Conservation (phyloP, 2,888 invertebrate species). For the Mechanitis messenoides region DNA sequence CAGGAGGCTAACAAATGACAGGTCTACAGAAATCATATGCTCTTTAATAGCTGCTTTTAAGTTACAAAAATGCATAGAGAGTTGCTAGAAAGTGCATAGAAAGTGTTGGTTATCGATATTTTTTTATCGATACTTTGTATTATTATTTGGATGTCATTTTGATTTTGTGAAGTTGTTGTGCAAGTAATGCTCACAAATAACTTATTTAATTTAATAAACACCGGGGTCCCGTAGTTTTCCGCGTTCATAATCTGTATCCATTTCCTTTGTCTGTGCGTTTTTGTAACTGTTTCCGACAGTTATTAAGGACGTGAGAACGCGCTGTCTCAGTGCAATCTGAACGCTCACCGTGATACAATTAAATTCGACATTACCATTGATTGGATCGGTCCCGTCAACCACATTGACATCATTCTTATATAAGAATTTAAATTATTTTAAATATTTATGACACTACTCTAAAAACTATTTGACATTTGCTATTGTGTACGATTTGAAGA, state of each 20-base stretch:
- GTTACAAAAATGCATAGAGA: constrained; percentile 6
- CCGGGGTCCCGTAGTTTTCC: constrained; percentile 51
- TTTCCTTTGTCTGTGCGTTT: constrained; percentile 70
- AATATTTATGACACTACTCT: background rate
- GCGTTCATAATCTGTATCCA: constrained; percentile 56
- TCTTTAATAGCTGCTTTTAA: constrained; percentile 20
- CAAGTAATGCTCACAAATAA: constrained; percentile 18
- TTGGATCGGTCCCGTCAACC: background rate
- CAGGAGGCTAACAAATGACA: constrained; percentile 46
- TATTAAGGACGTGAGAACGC: constrained; percentile 73
- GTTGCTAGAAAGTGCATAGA: background rate
- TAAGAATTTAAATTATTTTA: background rate
- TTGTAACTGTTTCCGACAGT: constrained; percentile 70
- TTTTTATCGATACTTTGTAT: background rate
- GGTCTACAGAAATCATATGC: constrained; percentile 38
- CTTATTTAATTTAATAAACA: constrained; percentile 33
- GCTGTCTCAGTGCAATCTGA: constrained; percentile 38
- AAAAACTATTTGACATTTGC: background rate
- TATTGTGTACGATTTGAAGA: background rate
- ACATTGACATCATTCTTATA: background rate
- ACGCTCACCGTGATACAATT: constrained; percentile 54
- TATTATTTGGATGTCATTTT: constrained; percentile 23
- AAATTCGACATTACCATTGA: constrained; percentile 37
- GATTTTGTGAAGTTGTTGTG: constrained; percentile 22
- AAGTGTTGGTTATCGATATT: background rate